phyloP scores from a whole-genome alignment of 2,797 vertebrate genomes.

The Passerculus sandwichensis region DNA sequence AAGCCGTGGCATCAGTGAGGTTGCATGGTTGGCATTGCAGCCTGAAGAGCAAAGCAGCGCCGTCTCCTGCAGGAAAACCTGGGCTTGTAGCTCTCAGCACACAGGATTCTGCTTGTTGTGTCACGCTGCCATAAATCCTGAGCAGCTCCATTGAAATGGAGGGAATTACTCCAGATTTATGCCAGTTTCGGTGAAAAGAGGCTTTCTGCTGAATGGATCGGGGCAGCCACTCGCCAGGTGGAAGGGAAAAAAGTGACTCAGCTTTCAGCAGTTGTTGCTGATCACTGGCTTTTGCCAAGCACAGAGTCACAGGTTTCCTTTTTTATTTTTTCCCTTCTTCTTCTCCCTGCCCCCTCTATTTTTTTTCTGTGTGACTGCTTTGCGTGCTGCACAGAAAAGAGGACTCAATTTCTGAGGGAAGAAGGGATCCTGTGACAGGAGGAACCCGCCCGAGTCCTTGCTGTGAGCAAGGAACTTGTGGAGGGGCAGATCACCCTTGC shows the following conservation, averaged over 20 bases:
- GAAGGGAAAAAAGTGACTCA: slow-evolving; percentile 65
- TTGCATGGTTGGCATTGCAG: accelerated
- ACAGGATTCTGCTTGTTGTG: not conserved
- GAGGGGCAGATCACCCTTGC: not conserved
- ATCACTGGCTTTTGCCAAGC: not conserved
- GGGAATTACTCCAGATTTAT: slow-evolving; percentile 45
- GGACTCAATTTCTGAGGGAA: not conserved
- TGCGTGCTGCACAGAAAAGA: not conserved
- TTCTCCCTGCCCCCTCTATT: not conserved
- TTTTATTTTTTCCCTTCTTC: not conserved
- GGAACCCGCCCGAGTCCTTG: not conserved
- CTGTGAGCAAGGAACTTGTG: not conserved
- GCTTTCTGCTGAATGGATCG: slow-evolving; percentile 37
- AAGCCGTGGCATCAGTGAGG: accelerated
- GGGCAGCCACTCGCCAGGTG: slow-evolving; percentile 46
- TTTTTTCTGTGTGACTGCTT: not conserved
- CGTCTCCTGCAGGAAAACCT: not conserved
- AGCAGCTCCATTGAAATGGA: not conserved
- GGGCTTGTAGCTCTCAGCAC: not conserved
- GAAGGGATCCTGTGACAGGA: not conserved
- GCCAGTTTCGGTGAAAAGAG: slow-evolving; percentile 27
- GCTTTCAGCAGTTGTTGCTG: slow-evolving; percentile 2
- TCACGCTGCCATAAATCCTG: not conserved
- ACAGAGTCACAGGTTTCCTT: not conserved
- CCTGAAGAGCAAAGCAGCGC: not conserved